Conservation (phyloP, 2,797 vertebrate genomes). For the Tiaroga cobitis region DNA sequence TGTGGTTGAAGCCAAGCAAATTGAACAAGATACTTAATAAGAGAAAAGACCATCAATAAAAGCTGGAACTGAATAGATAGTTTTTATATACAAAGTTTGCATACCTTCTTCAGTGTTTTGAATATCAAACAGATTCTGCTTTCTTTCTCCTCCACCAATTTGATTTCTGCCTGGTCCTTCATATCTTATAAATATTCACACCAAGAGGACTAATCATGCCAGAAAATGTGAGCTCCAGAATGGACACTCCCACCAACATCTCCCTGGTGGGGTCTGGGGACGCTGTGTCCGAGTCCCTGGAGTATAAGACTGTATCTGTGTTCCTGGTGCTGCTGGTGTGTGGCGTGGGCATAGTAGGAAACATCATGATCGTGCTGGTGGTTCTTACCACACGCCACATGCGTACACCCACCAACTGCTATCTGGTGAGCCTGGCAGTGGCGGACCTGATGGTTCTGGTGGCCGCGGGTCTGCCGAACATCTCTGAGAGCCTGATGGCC, state of each 20-base stretch:
- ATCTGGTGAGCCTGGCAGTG: slow-evolving; percentile 84
- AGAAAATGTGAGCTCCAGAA: slow-evolving; percentile 73
- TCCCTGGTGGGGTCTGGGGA: slow-evolving; percentile 69
- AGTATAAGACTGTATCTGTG: slow-evolving; percentile 81
- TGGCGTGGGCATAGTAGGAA: slow-evolving; percentile 80
- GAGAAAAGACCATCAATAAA: slow-evolving; percentile 23
- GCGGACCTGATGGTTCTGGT: slow-evolving; percentile 83
- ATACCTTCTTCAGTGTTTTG: background rate
- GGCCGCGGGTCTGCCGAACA: slow-evolving; percentile 81
- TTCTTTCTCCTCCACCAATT: background rate
- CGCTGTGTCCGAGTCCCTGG: slow-evolving; percentile 66
- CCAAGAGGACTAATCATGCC: slow-evolving; percentile 64
- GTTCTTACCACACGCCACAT: slow-evolving; percentile 82
- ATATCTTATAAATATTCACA: slow-evolving; percentile 7
- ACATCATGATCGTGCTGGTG: slow-evolving; percentile 84
- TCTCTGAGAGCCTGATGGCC: slow-evolving; percentile 81
- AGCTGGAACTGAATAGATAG: slow-evolving; percentile 1
- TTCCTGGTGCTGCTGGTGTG: slow-evolving; percentile 85
- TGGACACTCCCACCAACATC: slow-evolving; percentile 78
- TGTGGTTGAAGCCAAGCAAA: slow-evolving; percentile 13
- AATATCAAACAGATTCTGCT: background rate
- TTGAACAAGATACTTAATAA: slow-evolving; percentile 3
- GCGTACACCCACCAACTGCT: slow-evolving; percentile 85
- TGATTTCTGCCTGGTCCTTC: background rate
- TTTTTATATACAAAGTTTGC: background rate